Base-by-base conservation (phyloP, 2,113 vertebrate genomes). In the Syngnathus floridae region DNA sequence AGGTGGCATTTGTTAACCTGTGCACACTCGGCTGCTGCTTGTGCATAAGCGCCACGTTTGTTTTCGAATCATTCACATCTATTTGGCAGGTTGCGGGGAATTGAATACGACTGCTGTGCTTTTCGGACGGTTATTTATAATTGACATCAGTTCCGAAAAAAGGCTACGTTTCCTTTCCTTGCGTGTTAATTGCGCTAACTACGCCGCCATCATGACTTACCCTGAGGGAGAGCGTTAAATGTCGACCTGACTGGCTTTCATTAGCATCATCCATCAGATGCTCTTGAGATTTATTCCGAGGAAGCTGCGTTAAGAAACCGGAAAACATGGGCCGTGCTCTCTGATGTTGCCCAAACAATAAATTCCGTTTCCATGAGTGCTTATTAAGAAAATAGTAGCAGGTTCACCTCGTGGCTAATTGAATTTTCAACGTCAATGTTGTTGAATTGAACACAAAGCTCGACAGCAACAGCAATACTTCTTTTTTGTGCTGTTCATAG, bases 81-180 rank as follows among this genome's bases (percentile, higher is more conserved):
- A 79, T 84, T 67, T 10, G 19, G 65, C 71, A 64, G 80, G 79
- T 74, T 83, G 60, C 76, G 75, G 75, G 82, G 75, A 87, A 75
- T 76, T 41, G 77, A 88, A 82, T 74, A 76, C 78, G 75, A 83
- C 84, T 84, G 78, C 73, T 71, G 80, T 86, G 66, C 79, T 86
- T 41, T 41, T 41, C 83, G 71, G 66, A 73, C 75, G 72, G 69
- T 84, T 85, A 87, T 91, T 85, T 86, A 88, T 88, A 82, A 88
- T 89, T 90, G 82, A 89, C 83, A 86, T 89, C 83, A 86, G 86
- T 76, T 82, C 87, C 86, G 45, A 82, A 81, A 82, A 81, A 82
- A 75, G 70, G 77, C 77, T 82, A 79, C 80, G 84, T 83, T 62
- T 81, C 73, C 80, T 67, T 76, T 52, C 67, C 45, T 65, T 72